A percentile compares a stretch with the other conserved stretches of the same genome.
These are phyloP conservation scores for Emberiza fucata DNA, from an alignment of 2,113 vertebrate genomes.

Conservation along the genomic window DNA sequence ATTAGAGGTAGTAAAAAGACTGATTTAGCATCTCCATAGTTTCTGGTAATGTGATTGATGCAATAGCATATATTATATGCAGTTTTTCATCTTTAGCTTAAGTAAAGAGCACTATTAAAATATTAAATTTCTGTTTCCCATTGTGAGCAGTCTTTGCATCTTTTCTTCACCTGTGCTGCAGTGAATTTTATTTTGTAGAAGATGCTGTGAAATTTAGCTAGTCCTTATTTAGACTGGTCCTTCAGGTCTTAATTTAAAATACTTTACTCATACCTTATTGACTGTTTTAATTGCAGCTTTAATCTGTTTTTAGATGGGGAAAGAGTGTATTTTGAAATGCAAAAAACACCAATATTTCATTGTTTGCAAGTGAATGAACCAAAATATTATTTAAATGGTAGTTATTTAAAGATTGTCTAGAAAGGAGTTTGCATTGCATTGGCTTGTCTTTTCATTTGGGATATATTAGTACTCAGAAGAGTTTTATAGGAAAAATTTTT, in stretches of 20 bases:
- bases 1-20: background rate
- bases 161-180: background rate
- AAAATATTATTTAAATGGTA: background rate
- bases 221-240: background rate
- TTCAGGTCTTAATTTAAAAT: background rate
- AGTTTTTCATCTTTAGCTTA: background rate
- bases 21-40: background rate
- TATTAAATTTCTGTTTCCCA: background rate
- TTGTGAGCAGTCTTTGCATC: background rate
- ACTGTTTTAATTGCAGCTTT: background rate
- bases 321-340: background rate
- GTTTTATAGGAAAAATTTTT: background rate
- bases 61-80: background rate
- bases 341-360: background rate
- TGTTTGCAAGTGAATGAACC: background rate
- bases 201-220: background rate
- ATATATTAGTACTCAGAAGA: background rate
- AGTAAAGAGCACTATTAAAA: background rate
- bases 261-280: background rate
- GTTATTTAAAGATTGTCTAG: background rate
- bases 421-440: background rate
- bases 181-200: background rate
- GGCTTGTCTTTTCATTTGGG: background rate
- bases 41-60: background rate
- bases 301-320: background rate